Evolutionary conservation across 2,797 vertebrate species (phyloP).

Genomic region (Morus bassanus): DNA sequence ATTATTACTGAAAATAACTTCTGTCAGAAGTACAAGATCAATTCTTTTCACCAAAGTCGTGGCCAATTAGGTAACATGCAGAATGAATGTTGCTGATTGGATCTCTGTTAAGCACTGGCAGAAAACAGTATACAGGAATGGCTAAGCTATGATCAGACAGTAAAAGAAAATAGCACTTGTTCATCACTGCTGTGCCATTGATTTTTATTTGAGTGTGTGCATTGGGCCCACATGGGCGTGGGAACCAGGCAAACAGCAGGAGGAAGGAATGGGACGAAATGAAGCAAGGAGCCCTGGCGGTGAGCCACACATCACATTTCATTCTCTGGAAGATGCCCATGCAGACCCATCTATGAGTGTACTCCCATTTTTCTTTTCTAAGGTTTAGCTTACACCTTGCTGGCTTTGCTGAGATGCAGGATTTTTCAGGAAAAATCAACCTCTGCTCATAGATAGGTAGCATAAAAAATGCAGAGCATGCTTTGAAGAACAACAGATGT

Average conservation of each 20-base stretch:
- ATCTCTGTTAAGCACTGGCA: background rate
- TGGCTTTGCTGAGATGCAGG: background rate
- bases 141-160: background rate
- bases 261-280: background rate
- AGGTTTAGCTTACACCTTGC: background rate
- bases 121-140: background rate
- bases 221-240: background rate
- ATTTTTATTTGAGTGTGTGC: background rate
- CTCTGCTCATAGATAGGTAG: background rate
- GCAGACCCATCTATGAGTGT: background rate
- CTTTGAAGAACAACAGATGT: conserved; percentile 26
- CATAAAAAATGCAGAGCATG: background rate
- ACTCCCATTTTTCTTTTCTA: background rate
- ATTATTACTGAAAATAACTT: background rate
- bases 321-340: background rate
- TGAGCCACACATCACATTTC: background rate
- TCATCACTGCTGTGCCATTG: background rate
- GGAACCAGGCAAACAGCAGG: background rate
- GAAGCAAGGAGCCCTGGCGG: background rate
- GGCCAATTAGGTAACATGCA: background rate
- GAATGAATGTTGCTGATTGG: background rate
- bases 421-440: background rate
- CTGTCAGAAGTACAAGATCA: background rate
- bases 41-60: background rate
- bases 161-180: background rate